These are phyloP conservation scores for Leptonema lineaticorne DNA, from an alignment of 1,140 invertebrate species.

Conservation along the genomic window DNA sequence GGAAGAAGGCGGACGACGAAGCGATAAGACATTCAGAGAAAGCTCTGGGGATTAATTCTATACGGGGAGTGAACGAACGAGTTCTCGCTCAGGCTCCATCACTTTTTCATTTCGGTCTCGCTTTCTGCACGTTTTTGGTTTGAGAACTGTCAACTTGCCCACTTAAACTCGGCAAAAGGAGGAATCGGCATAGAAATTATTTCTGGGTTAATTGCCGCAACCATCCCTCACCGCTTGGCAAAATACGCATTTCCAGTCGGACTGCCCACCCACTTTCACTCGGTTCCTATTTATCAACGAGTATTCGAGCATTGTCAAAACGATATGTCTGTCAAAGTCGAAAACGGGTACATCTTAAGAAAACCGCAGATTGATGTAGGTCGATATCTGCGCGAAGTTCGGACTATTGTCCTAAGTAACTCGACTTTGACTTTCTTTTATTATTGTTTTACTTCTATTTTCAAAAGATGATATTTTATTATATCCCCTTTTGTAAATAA, in stretches of 20 bases:
- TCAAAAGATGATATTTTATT: no score
- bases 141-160: background rate
- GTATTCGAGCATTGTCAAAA: conserved; percentile 11
- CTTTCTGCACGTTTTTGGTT: background rate
- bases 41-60: conserved; percentile 8
- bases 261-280: background rate
- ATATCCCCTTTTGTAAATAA: no score
- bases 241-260: no score
- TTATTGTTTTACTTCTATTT: no score
- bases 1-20: conserved; percentile 14
- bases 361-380: conserved; percentile 17
- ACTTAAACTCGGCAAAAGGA: background rate
- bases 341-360: background rate
- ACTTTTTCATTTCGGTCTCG: no score
- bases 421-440: no score
- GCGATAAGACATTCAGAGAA: conserved; percentile 7
- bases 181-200: conserved; percentile 15
- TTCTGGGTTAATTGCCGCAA: conserved; percentile 13
- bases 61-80: conserved; percentile 1
- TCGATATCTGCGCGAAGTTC: background rate
- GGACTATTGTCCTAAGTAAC: no score
- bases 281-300: conserved; percentile 4
- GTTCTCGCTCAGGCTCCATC: background rate
- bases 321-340: conserved; percentile 14
- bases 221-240: background rate